Percentiles rank a stretch among this genome's conserved stretches.
Conservation (phyloP, 2,113 vertebrate species). For the Salvelinus namaycush region DNA sequence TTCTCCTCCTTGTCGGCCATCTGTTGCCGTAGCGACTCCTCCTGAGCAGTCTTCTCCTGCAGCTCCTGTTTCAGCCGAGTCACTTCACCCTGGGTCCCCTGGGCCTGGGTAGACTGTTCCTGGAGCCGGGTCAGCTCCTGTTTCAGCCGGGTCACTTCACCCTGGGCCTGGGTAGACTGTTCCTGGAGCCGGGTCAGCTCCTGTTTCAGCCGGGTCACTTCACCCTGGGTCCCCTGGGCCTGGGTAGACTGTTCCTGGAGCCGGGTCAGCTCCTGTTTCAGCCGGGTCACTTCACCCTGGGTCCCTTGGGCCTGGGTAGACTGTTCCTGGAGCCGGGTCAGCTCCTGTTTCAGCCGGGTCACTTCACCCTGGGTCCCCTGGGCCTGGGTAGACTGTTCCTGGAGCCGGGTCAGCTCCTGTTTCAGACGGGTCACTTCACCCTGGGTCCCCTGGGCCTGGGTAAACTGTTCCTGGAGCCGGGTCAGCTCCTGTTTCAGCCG, state of each 20-base stretch:
- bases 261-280: constrained; percentile 81
- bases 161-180: constrained; percentile 73
- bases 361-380: constrained; percentile 79
- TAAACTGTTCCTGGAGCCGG: too few species aligned
- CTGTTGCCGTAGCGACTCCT: constrained; percentile 89
- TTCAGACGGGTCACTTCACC: too few species aligned
- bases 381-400: constrained; percentile 49
- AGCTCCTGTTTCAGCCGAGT: constrained; percentile 86
- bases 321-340: constrained; percentile 77
- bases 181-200: constrained; percentile 78
- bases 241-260: constrained; percentile 78
- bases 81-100: constrained; percentile 80
- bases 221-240: constrained; percentile 79
- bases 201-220: constrained; percentile 81
- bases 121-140: constrained; percentile 79
- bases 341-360: constrained; percentile 83
- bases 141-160: constrained; percentile 79
- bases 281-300: constrained; percentile 77
- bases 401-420: too few species aligned
- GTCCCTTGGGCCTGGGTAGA: constrained; percentile 72
- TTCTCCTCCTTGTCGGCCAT: constrained; percentile 96
- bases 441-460: too few species aligned
- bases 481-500: constrained; percentile 84
- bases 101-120: constrained; percentile 70
- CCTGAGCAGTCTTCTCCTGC: constrained; percentile 81